These are phyloP conservation scores for Silurus aristotelis DNA, from an alignment of 2,797 vertebrate species.

Conservation along the genomic window DNA sequence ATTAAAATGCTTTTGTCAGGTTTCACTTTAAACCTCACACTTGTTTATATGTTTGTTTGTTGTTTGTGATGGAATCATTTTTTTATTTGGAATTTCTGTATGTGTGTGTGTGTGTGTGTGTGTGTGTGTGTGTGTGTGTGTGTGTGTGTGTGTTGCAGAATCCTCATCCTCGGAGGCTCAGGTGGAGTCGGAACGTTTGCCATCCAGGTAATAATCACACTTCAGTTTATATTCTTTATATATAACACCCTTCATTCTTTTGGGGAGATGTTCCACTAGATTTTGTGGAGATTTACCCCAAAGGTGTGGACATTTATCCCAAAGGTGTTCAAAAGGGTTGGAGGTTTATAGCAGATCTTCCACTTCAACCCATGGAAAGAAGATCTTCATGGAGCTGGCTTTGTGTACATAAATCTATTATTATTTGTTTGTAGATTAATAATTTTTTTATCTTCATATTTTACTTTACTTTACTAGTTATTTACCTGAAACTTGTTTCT, in stretches of 20 bases:
- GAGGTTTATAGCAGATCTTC: no score
- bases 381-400: no score
- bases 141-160: slow-evolving; percentile 66
- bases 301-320: no score
- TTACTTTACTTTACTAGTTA: neutral
- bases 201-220: slow-evolving; percentile 80
- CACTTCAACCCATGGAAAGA: no score
- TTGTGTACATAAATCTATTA: no score
- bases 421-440: no score
- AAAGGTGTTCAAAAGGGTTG: no score
- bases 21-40: neutral
- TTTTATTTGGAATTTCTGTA: neutral
- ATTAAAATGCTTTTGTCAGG: neutral
- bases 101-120: neutral
- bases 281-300: no score
- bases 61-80: neutral
- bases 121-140: neutral
- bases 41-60: neutral
- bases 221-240: neutral
- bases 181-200: slow-evolving; percentile 95
- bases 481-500: neutral
- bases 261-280: no score
- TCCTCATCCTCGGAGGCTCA: slow-evolving; percentile 91
- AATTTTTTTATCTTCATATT: neutral
- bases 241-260: no score